Conservation (phyloP, 2,888 invertebrate species). For the Notocelia uddmanniana region DNA sequence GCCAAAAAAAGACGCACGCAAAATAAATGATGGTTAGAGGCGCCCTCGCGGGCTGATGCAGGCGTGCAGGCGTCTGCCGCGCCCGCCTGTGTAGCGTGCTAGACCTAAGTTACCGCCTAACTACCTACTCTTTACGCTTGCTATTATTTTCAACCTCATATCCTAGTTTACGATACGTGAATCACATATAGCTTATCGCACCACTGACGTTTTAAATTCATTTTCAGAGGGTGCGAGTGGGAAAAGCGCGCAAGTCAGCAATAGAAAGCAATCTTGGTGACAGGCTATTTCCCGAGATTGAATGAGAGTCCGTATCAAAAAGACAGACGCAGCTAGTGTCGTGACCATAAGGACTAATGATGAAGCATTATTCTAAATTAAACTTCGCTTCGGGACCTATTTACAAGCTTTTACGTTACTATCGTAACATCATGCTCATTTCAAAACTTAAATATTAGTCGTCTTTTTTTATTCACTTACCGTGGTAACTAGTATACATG, state of each 20-base stretch:
- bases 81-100: conserved; percentile 53
- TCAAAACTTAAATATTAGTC: background rate
- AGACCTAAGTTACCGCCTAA: conserved; percentile 39
- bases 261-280: conserved; percentile 42
- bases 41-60: conserved; percentile 79
- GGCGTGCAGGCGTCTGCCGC: conserved; percentile 62
- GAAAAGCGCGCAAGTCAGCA: conserved; percentile 37
- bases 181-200: background rate
- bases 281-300: conserved; percentile 45
- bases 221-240: background rate
- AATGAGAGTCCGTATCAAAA: conserved; percentile 36
- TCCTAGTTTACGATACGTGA: background rate
- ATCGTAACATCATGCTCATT: background rate
- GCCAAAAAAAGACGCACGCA: conserved; percentile 86
- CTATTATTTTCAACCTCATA: conserved; percentile 3
- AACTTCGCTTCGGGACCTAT: conserved; percentile 18
- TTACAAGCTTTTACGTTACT: background rate
- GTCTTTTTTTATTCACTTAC: background rate
- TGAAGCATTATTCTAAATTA: conserved; percentile 39
- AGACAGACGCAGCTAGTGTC: conserved; percentile 22
- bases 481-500: too few species aligned
- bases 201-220: conserved; percentile 6
- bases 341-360: conserved; percentile 32
- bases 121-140: background rate
- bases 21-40: conserved; percentile 82